Base-by-base conservation (phyloP, 2,888 invertebrate species). In the Brachylomia viminalis region DNA sequence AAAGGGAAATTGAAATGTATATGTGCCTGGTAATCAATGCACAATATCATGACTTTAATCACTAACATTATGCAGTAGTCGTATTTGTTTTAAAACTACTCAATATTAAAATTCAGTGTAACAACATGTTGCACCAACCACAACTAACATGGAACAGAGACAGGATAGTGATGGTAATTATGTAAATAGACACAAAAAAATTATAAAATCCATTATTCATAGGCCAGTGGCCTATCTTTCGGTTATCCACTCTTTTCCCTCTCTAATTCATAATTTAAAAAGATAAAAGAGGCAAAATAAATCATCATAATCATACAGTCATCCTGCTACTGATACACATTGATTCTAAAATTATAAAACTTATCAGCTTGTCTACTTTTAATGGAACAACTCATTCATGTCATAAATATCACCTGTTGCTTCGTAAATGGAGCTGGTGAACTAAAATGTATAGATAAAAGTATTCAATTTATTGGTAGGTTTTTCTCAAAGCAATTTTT, bases 21-120 rank as follows among this genome's bases (percentile, higher is more conserved):
- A 75, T 79, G 68, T n/a, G n/a, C n/a, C 56, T 83, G 71, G 3
- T 61, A 67, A 64, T 59, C 33, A 59, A 27, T 73, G 23, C 17
- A 45, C 42, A 65, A 15, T 49, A 66, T 45, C 54, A 42, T 15
- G 2, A 42, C 1, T 49, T 4, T 45, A 30, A 52, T 52, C 27
- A 42, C 11, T 23, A 27, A 42, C 33, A 52, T 49, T 13, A 20
- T 15, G 15, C 27, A 52, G 61, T 49, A 33, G 17, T 27, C 0
- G 8, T 20, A 45, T 42, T 54, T 17, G 13, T 56, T 6, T 30
- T n/a, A 5, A 13, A 3, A 23, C 23, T 56, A 38, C 8, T 1
- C 6, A 30, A 27, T 52, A 38, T 23, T 54, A 45, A n/a, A 38
- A 54, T 54, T 77, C 8, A 17, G 20, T 42, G 13, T 42, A 42